phyloP scores from a whole-genome alignment of 2,888 invertebrate genomes.

The Xestia rhomboidea region DNA sequence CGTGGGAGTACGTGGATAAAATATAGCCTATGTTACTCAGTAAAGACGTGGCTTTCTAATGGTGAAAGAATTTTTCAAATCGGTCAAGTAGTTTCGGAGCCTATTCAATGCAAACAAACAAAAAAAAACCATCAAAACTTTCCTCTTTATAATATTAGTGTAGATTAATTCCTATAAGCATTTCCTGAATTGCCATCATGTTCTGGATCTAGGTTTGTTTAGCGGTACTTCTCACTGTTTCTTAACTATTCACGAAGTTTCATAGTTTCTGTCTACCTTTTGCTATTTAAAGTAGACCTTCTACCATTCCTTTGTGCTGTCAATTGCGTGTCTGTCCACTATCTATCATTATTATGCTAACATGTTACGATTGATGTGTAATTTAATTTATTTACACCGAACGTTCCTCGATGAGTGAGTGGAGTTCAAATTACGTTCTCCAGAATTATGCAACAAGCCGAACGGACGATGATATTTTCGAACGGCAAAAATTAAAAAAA shows the following conservation, averaged over 20 bases:
- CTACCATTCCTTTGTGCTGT: neutral
- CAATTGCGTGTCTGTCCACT: conserved; percentile 48
- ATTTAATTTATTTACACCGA: conserved; percentile 62
- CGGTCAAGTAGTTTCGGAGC: no score
- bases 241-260: neutral
- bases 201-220: neutral
- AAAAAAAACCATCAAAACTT: no score
- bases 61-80: no score
- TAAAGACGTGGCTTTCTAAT: no score
- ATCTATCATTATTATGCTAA: conserved; percentile 54
- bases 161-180: no score
- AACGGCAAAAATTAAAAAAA: neutral
- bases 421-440: conserved; percentile 24
- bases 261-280: neutral
- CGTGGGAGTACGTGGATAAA: no score
- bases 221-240: neutral
- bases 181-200: neutral
- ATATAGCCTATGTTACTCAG: no score
- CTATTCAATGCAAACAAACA: no score
- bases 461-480: neutral
- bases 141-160: no score
- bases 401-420: conserved; percentile 26
- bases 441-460: conserved; percentile 22
- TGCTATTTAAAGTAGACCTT: conserved; percentile 16
- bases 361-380: conserved; percentile 59